Conservation (phyloP, 2,888 invertebrate species). For the Zonitis immaculata region DNA sequence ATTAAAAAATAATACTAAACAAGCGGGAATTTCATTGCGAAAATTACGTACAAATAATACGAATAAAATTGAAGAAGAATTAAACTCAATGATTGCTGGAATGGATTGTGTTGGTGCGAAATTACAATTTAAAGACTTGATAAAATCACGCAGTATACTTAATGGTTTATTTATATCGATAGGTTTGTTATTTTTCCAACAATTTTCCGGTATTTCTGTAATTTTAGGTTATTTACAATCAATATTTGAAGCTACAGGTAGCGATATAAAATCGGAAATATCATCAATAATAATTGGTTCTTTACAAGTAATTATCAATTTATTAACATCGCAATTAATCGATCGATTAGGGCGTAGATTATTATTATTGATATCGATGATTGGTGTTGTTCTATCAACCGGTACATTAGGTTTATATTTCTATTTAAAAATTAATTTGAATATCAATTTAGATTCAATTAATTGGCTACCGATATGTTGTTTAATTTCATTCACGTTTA, state of each 20-base stretch:
- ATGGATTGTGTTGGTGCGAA: not conserved
- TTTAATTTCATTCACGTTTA: constrained; percentile 64
- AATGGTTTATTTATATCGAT: constrained; percentile 44
- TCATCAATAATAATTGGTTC: constrained; percentile 71
- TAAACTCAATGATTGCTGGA: not conserved
- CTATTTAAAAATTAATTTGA: constrained; percentile 16
- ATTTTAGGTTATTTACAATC: constrained; percentile 70
- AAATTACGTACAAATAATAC: not conserved
- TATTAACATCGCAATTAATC: constrained; percentile 65
- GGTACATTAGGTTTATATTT: constrained; percentile 28
- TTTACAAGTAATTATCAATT: constrained; percentile 68
- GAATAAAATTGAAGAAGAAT: constrained; percentile 5
- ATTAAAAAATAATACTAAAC: not conserved
- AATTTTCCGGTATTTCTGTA: constrained; percentile 62
- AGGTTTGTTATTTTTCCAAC: constrained; percentile 40
- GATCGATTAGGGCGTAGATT: constrained; percentile 70
- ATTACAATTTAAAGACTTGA: not conserved
- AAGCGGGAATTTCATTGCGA: not conserved
- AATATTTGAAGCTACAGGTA: constrained; percentile 56
- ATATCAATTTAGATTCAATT: constrained; percentile 36
- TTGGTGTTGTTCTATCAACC: constrained; percentile 58
- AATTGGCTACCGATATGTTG: constrained; percentile 67
- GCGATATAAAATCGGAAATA: constrained; percentile 52
- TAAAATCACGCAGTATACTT: not conserved
- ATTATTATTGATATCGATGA: constrained; percentile 64